phyloP scores from a whole-genome alignment of 1,140 invertebrate genomes.

The Danaus plexippus region DNA sequence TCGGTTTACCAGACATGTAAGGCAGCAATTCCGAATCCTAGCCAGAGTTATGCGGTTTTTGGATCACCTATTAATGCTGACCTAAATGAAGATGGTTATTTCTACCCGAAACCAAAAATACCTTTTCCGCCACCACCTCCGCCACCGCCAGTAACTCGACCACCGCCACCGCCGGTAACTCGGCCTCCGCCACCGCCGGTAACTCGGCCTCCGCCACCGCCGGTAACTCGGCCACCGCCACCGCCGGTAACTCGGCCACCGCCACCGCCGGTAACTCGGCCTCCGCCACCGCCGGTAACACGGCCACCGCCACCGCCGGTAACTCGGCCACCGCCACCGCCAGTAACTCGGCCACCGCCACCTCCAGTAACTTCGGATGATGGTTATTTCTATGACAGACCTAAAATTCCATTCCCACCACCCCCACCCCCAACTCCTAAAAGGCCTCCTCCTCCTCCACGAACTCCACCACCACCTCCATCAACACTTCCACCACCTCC shows the following conservation, averaged over 20 bases:
- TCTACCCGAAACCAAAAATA: conserved; percentile 58
- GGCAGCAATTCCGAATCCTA: conserved; percentile 45
- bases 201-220: conserved; percentile 19
- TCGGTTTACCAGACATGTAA: conserved; percentile 51
- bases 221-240: conserved; percentile 21
- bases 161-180: conserved; percentile 18
- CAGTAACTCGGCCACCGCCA: no score
- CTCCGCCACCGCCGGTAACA: conserved; percentile 5
- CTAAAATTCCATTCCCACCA: conserved; percentile 21
- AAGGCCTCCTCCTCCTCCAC: conserved; percentile 9
- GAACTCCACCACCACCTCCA: conserved; percentile 7
- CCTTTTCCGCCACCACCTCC: conserved; percentile 48
- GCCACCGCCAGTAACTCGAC: conserved; percentile 16
- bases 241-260: conserved; percentile 18
- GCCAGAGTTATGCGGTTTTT: conserved; percentile 51
- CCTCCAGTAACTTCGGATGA: no score
- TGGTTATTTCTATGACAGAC: conserved; percentile 27
- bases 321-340: no score
- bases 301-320: no score
- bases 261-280: conserved; percentile 5
- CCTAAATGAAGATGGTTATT: conserved; percentile 60
- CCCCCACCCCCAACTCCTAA: conserved; percentile 13
- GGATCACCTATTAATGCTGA: conserved; percentile 43
- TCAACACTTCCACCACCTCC: conserved; percentile 10
- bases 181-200: conserved; percentile 16